A percentile compares a stretch with the other conserved stretches of the same genome.
Conservation (phyloP, 2,888 invertebrate species). For the Plutella xylostella region DNA sequence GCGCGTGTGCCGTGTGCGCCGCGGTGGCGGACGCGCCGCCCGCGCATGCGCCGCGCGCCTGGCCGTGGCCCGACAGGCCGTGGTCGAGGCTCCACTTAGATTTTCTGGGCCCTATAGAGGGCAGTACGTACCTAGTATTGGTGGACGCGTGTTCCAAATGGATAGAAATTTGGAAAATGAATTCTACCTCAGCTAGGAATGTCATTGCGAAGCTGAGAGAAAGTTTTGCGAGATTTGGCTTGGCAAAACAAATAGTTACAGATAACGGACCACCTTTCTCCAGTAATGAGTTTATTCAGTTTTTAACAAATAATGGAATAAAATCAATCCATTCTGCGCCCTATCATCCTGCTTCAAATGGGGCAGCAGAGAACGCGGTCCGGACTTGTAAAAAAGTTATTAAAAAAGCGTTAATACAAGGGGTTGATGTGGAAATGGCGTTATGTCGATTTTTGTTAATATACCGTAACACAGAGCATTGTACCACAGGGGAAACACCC, state of each 20-base stretch:
- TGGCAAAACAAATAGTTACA: not conserved
- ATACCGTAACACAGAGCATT: not conserved
- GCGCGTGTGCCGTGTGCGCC: conserved; percentile 1
- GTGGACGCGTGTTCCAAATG: not conserved
- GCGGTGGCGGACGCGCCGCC: conserved; percentile 1
- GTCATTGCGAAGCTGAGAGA: too few species aligned
- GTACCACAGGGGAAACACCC: not conserved
- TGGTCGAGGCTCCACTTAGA: not conserved
- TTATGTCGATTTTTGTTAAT: not conserved
- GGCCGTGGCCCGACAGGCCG: not conserved
- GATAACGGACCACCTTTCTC: not conserved
- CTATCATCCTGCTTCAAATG: not conserved
- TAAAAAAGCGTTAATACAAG: not conserved
- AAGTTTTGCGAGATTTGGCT: too few species aligned
- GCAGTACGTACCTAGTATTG: not conserved
- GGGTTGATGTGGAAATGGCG: not conserved
- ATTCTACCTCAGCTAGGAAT: too few species aligned
- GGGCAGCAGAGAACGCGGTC: not conserved
- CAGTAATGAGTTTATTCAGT: too few species aligned
- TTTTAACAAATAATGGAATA: too few species aligned
- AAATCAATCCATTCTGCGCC: not conserved
- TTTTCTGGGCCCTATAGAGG: not conserved
- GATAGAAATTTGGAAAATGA: not conserved
- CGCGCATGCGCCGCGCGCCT: not conserved
- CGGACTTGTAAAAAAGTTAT: not conserved